These are phyloP conservation scores for Tupaia chinensis DNA, from an alignment of 2,113 vertebrate species.

Conservation along the genomic window DNA sequence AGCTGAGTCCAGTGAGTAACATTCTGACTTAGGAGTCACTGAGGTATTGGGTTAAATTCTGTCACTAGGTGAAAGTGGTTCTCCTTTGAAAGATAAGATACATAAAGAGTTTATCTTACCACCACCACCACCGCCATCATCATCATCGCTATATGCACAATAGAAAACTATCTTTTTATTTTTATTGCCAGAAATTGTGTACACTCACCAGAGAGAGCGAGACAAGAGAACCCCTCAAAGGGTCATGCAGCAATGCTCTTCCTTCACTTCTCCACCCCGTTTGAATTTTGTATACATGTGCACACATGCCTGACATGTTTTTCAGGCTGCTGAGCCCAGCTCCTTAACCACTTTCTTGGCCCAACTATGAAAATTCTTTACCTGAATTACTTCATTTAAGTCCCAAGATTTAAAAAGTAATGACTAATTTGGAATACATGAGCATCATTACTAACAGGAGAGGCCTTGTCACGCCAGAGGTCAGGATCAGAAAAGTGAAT, in stretches of 20 bases:
- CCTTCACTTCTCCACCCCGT: too few relatives aligned
- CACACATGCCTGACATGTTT: too few relatives aligned
- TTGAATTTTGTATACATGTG: too few relatives aligned
- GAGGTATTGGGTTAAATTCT: background rate
- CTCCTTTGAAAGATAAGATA: conserved; percentile 10
- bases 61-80: background rate
- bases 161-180: background rate
- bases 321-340: too few relatives aligned
- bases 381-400: background rate
- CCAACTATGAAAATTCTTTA: background rate
- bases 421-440: background rate
- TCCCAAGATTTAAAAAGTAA: background rate
- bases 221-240: too few relatives aligned
- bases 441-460: background rate
- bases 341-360: too few relatives aligned
- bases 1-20: background rate
- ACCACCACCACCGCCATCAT: background rate
- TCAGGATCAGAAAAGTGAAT: background rate
- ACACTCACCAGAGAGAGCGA: too few relatives aligned
- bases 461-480: background rate
- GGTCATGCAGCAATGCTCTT: too few relatives aligned
- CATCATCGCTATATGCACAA: background rate
- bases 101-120: background rate
- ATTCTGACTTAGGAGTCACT: background rate
- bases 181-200: too few relatives aligned